Evolutionary conservation across 1,140 invertebrate species (phyloP).

Genomic region (Drosophila littoralis): DNA sequence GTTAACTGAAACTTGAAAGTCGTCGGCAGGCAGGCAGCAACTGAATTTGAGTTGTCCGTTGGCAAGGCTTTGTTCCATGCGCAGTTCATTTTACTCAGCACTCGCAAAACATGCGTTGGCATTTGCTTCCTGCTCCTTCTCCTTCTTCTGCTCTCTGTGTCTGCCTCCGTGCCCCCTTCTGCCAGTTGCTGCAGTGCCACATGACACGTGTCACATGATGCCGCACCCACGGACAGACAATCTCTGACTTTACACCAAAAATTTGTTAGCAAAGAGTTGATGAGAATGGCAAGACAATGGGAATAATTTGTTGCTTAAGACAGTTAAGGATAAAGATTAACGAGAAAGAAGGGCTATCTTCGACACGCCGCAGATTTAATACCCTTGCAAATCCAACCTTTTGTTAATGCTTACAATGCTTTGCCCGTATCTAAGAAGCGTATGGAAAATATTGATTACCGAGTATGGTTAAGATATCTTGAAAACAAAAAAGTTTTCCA

Average conservation of each 20-base stretch:
- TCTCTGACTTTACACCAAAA: conserved; percentile 16
- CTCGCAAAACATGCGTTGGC: conserved; percentile 64
- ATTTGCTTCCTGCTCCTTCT: conserved; percentile 38
- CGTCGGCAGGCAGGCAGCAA: conserved; percentile 10
- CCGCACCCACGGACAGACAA: conserved; percentile 32
- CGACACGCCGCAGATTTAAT: too few relatives aligned
- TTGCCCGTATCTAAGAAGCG: too few relatives aligned
- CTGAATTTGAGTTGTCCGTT: conserved; percentile 21
- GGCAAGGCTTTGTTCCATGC: conserved; percentile 55
- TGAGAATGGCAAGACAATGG: conserved; percentile 1
- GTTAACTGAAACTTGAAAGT: conserved; percentile 33
- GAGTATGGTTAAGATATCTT: too few relatives aligned
- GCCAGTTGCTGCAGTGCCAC: conserved; percentile 50
- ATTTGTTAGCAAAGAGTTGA: conserved; percentile 20
- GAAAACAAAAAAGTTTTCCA: too few relatives aligned
- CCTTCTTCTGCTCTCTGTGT: background rate
- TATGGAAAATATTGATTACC: too few relatives aligned
- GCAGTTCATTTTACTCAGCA: conserved; percentile 66
- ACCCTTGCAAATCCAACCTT: too few relatives aligned
- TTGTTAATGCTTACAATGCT: too few relatives aligned
- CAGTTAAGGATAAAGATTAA: background rate
- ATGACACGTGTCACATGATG: conserved; percentile 72
- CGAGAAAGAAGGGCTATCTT: too few relatives aligned
- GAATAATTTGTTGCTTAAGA: background rate
- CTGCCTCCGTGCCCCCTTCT: background rate